A percentile compares a stretch with the other conserved stretches of the same genome.
These are phyloP conservation scores for Ephialtes manifestator DNA, from an alignment of 2,888 invertebrate species.

Conservation along the genomic window DNA sequence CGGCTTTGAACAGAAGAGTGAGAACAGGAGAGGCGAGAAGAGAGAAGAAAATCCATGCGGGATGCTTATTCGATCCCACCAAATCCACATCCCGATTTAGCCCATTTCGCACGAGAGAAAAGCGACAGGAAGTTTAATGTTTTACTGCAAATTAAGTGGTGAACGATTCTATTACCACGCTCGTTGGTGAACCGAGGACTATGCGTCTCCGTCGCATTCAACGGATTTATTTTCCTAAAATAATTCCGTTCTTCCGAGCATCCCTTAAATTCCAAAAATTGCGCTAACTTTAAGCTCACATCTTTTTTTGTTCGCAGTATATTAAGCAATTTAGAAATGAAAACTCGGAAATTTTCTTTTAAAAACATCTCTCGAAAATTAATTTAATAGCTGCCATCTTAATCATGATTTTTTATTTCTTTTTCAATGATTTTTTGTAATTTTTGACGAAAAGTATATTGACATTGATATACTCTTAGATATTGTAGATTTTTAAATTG, in stretches of 20 bases:
- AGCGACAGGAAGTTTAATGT: not conserved
- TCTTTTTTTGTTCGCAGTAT: not conserved
- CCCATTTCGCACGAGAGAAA: constrained; percentile 19
- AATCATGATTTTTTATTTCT: too few relatives aligned
- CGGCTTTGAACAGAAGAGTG: constrained; percentile 1
- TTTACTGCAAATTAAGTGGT: constrained; percentile 24
- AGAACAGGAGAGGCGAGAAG: not conserved
- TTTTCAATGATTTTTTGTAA: too few relatives aligned
- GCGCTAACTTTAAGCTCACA: not conserved
- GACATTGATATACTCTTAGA: too few relatives aligned
- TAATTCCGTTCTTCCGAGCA: constrained; percentile 6
- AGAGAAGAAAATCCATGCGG: constrained; percentile 8
- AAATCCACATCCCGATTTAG: constrained; percentile 32
- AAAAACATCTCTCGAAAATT: too few relatives aligned
- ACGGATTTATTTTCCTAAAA: constrained; percentile 20
- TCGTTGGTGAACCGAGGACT: not conserved
- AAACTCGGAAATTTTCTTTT: not conserved
- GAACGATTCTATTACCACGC: constrained; percentile 19
- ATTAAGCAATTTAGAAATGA: not conserved
- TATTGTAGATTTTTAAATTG: too few relatives aligned
- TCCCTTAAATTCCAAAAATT: not conserved
- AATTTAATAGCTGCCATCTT: too few relatives aligned
- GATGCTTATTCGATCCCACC: constrained; percentile 26
- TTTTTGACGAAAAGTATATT: too few relatives aligned
- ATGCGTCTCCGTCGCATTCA: constrained; percentile 4